These are phyloP conservation scores for Drosophila longiperda DNA, from an alignment of 2,888 invertebrate species.

Conservation along the genomic window DNA sequence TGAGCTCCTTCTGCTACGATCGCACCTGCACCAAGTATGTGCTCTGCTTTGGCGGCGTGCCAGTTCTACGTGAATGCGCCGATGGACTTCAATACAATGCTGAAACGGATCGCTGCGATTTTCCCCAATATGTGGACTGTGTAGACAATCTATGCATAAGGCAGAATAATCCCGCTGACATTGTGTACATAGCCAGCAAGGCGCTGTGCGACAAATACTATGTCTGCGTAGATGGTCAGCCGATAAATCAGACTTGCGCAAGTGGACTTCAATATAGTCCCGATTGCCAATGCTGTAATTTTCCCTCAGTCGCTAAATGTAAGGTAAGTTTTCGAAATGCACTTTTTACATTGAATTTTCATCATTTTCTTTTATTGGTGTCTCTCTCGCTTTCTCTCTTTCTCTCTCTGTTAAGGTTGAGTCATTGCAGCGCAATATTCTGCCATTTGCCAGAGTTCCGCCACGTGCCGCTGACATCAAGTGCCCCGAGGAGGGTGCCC, in stretches of 20 bases:
- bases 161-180: constrained; percentile 67
- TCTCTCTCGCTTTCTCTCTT: neutral
- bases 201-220: constrained; percentile 76
- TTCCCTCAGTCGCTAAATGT: constrained; percentile 71
- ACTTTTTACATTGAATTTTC: neutral
- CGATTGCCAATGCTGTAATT: constrained; percentile 73
- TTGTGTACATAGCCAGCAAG: constrained; percentile 76
- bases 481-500: constrained; percentile 76
- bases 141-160: constrained; percentile 76
- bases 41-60: constrained; percentile 70
- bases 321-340: constrained; percentile 55
- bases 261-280: constrained; percentile 76
- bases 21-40: constrained; percentile 82
- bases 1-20: constrained; percentile 73
- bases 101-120: constrained; percentile 82
- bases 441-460: constrained; percentile 71
- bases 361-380: neutral
- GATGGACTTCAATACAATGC: constrained; percentile 81
- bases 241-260: constrained; percentile 68
- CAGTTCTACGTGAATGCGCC: constrained; percentile 73
- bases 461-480: constrained; percentile 77
- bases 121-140: constrained; percentile 81
- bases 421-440: constrained; percentile 70
- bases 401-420: constrained; percentile 58
- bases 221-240: constrained; percentile 77